Evolutionary conservation across 2,888 invertebrate species (phyloP).

Genomic region (Tupiocoris notatus): DNA sequence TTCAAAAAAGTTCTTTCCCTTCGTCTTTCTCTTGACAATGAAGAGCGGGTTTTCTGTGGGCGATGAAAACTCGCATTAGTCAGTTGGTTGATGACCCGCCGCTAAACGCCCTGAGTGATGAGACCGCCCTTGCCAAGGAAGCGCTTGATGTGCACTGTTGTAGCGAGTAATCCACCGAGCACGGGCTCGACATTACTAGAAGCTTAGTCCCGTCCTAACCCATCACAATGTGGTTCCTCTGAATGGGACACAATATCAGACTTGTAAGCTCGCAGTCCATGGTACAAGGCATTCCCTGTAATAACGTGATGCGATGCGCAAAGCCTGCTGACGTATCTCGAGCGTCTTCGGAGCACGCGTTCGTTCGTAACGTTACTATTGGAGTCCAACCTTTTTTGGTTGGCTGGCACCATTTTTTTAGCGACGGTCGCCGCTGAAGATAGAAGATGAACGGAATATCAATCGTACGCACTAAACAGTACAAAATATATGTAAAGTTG

Average conservation of each 20-base stretch:
- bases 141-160: not conserved
- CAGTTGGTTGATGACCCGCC: not conserved
- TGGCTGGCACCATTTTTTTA: too few relatives aligned
- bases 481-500: too few relatives aligned
- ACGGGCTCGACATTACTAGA: not conserved
- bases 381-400: too few relatives aligned
- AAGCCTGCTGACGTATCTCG: not conserved
- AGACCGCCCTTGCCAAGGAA: not conserved
- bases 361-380: not conserved
- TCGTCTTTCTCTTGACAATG: not conserved
- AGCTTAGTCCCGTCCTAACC: not conserved
- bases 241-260: not conserved
- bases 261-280: not conserved
- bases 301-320: not conserved
- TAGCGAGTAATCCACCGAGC: not conserved
- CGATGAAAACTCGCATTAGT: not conserved
- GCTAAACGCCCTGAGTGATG: not conserved
- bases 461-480: too few relatives aligned
- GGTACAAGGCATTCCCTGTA: not conserved
- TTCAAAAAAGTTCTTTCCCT: too few relatives aligned
- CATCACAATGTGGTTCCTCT: not conserved
- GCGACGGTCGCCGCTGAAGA: too few relatives aligned
- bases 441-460: too few relatives aligned
- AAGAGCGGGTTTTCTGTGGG: not conserved
- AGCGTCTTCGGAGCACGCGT: not conserved